Conservation (phyloP, 2,888 invertebrate genomes). For the Neoitamus cyanurus region DNA sequence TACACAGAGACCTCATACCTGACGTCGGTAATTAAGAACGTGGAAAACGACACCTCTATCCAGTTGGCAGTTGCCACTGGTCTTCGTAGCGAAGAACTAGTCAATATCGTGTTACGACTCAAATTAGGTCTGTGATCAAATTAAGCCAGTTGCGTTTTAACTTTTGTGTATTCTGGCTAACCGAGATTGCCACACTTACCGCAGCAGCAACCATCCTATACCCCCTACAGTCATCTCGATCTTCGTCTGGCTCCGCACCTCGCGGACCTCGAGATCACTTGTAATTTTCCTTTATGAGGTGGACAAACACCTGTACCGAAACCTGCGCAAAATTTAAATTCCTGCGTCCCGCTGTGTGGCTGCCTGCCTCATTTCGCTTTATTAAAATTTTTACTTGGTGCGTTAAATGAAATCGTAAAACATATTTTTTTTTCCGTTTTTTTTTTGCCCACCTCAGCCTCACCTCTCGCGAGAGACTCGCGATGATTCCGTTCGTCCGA, state of each 20-base stretch:
- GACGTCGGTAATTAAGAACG: conserved; percentile 34
- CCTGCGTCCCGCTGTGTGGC: conserved; percentile 12
- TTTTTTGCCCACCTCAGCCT: background rate
- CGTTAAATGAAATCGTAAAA: conserved; percentile 34
- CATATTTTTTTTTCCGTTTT: background rate
- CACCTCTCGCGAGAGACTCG: background rate
- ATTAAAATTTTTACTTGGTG: conserved; percentile 12
- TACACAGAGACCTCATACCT: conserved; percentile 25
- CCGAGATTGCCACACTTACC: conserved; percentile 41
- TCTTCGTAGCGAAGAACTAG: conserved; percentile 46
- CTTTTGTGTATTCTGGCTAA: conserved; percentile 34
- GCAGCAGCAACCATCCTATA: conserved; percentile 25
- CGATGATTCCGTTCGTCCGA: background rate
- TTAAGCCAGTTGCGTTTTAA: conserved; percentile 53
- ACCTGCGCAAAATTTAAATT: conserved; percentile 25
- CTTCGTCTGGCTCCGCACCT: background rate
- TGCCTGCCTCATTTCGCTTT: conserved; percentile 12
- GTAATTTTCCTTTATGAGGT: conserved; percentile 36
- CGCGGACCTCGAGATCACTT: conserved; percentile 10
- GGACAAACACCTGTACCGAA: conserved; percentile 25
- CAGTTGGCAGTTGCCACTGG: conserved; percentile 48
- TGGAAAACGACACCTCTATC: conserved; percentile 40
- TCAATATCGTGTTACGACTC: conserved; percentile 60
- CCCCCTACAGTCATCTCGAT: background rate
- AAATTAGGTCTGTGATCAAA: conserved; percentile 56